Evolutionary conservation across 2,888 invertebrate genomes (phyloP).

Genomic region (Odontomyia ornata): DNA sequence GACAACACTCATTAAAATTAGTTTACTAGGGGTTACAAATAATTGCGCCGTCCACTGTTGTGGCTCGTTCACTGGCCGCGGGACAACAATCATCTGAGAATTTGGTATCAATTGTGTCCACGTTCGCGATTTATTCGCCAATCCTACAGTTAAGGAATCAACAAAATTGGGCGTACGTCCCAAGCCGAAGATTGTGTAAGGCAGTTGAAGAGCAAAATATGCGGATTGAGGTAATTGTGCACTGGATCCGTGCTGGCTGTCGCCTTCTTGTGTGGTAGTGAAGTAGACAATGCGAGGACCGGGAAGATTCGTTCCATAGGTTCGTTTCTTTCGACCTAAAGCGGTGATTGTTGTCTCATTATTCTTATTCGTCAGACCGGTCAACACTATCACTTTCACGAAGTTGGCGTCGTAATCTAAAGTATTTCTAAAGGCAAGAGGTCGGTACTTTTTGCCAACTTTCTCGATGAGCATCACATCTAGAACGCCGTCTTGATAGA

Average conservation of each 20-base stretch:
- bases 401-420: constrained; percentile 95
- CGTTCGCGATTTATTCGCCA: constrained; percentile 74
- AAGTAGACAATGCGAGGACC: constrained; percentile 89
- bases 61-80: constrained; percentile 80
- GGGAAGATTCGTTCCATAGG: constrained; percentile 89
- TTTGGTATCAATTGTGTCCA: constrained; percentile 97
- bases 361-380: constrained; percentile 78
- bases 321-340: constrained; percentile 78
- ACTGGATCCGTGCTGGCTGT: constrained; percentile 79
- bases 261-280: constrained; percentile 89
- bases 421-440: constrained; percentile 85
- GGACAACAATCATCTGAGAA: constrained; percentile 96
- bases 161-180: constrained; percentile 98
- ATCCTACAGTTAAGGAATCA: constrained; percentile 83
- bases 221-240: constrained; percentile 92
- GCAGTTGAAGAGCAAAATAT: constrained; percentile 90
- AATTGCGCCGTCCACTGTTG: constrained; percentile 88
- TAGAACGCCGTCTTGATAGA: constrained; percentile 92
- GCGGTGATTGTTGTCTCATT: constrained; percentile 77
- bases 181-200: constrained; percentile 96
- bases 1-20: constrained; percentile 90
- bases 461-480: constrained; percentile 83
- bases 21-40: constrained; percentile 93
- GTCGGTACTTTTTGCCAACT: constrained; percentile 66
- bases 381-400: constrained; percentile 92